Evolutionary conservation across 2,113 vertebrate genomes (phyloP), one percentile per base, ranked within the genome.

Genomic region (Gymnobelideus leadbeateri): DNA sequence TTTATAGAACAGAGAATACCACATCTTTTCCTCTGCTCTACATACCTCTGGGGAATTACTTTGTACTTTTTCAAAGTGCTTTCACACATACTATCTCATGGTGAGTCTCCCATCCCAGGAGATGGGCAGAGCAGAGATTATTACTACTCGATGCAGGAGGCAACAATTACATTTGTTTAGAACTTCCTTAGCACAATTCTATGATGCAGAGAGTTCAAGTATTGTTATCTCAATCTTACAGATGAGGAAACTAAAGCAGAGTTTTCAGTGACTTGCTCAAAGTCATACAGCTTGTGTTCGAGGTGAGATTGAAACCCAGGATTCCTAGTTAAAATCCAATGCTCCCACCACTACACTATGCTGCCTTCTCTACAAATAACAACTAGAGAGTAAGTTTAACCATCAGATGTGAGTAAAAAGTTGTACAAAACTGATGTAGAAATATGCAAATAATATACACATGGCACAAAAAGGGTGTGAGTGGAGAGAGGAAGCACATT

Each of bases 391-490:
- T 53, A 46, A 91, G 14, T 91, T 61, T 93, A 91, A 96, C 37
- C 95, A 92, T 97, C 53, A 90, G 91, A 43, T 90, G 47, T 68
- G 31, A 90, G n/a, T 49, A 51, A 61, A 92, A 53, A 94, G 91
- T 93, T 96, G 95, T 92, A 94, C 92, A 96, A 95, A 68, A 97
- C 55, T 92, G 94, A 94, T 31, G 55, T 77, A 77, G 54, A 53
- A 90, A 94, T 24, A 95, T 91, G 91, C 94, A 97, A 97, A 97
- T 26, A 92, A 52, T 53, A 96, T 57, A 97, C 94, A 96, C 96
- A 97, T 93, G 24, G 94, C 95, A 25, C 0, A 14, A 91, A 93
- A 61, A 90, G 55, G 55, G 55, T 28, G 26, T 52, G 52, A 47
- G 28, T 61, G 54, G 93, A 92, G 94, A 54, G 51, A 54, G 54